Base-by-base conservation (phyloP, 2,113 vertebrate genomes). In the Ellobius talpinus region DNA sequence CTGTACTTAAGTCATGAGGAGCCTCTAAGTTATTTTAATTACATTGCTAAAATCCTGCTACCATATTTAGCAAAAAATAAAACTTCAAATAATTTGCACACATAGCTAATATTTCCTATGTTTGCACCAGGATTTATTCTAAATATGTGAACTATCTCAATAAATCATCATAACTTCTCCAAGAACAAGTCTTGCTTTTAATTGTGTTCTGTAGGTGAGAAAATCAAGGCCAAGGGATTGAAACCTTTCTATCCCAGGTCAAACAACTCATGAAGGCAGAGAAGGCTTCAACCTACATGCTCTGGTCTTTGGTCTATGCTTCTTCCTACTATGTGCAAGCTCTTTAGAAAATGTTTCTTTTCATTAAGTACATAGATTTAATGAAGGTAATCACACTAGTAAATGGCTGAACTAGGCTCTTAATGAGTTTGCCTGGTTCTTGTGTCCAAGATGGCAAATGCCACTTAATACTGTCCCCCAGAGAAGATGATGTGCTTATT, bases 191-290 rank as follows among this genome's bases (percentile, higher is more conserved):
- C 21, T 55, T 95, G 61, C 68, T 92, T 68, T 72, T 66, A 96
- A 36, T 63, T 92, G 29, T 5, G 66, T 81, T 96, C 65, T 79
- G 5, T 78, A 91, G 39, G 55, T 89, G 47, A 95, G 86, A 93
- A 89, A 93, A 65, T 76, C 42, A 91, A 86, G 42, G 74, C 26
- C 89, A 36, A 76, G 21, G 79, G 1, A 61, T 39, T 73, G 93
- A 93, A 91, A 55, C 12, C 24, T 66, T 95, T 90, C 24, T 84
- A 88, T 17, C 47, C 21, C 13, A 81, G 24, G 11, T 68, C 21
- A 61, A 65, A 76, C 5, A 79, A 42, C 31, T 66, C 2, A 4
- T 76, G 36, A 73, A 21, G 58, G 4, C 14, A 73, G n/a, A 87
- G 58, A 3, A 36, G 14, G 14, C 63, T 87, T 29, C 24, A 81